Conservation (phyloP, 2,113 vertebrate genomes). For the Miniopterus natalensis region DNA sequence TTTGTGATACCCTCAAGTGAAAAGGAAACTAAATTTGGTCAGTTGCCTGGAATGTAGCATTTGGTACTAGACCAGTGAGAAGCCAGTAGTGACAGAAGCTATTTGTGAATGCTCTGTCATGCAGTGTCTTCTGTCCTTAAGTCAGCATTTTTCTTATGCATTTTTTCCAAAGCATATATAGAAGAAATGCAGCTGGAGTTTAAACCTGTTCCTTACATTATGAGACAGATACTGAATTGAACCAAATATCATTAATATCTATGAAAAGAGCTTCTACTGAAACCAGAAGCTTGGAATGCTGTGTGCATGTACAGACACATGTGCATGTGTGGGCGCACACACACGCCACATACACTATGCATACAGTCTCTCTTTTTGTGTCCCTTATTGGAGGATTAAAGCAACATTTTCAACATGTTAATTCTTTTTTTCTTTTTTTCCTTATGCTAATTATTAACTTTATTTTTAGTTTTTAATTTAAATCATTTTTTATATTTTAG, state of each 20-base stretch:
- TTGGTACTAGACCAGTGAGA: neutral
- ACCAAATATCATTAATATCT: neutral
- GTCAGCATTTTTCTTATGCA: neutral
- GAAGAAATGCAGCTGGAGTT: neutral
- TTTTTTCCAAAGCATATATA: neutral
- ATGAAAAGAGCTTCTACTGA: neutral
- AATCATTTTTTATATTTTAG: neutral
- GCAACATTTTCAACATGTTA: neutral
- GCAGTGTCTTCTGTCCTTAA: neutral
- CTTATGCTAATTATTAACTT: neutral
- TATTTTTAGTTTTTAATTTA: neutral
- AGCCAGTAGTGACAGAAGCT: neutral
- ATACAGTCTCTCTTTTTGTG: neutral
- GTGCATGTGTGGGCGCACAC: neutral
- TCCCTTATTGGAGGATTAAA: neutral
- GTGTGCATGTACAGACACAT: neutral
- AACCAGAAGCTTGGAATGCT: neutral
- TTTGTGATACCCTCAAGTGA: neutral
- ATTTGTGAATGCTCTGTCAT: neutral
- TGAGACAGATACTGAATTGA: neutral
- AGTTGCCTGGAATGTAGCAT: neutral
- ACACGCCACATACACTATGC: neutral
- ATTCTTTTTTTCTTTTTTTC: too few relatives aligned
- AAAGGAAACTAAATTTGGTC: neutral
- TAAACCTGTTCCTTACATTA: neutral